Base-by-base conservation (phyloP, 2,113 vertebrate genomes). In the Holacanthus passer region DNA sequence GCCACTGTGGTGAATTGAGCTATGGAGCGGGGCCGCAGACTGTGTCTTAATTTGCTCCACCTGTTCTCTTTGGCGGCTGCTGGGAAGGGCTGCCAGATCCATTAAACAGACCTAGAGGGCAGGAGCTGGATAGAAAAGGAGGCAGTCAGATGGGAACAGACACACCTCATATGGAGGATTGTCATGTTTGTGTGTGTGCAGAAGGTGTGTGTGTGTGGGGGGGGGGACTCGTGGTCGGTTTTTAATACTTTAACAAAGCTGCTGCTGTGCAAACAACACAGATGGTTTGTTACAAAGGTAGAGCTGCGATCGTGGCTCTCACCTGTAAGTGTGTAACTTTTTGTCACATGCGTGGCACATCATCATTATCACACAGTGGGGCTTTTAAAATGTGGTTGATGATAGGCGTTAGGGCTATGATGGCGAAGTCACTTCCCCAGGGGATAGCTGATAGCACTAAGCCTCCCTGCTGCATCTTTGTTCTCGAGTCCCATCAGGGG, bases 61-160 rank as follows among this genome's bases (percentile, higher is more conserved):
- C 93, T 94, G 93, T 93, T 94, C 92, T 86, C 73, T 88, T 88
- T 91, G 89, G 84, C 78, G 89, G 88, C 83, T 96, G 90, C 87
- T 87, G 88, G 79, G 88, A 94, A 87, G 85, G 85, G 84, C 89
- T 95, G 94, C 95, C 95, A 96, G 95, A 96, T 94, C 95, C 96
- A 97, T 97, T 97, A 97, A 92, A 91, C 84, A 89, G 93, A 91
- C 94, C 95, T 94, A 84, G 93, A 95, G 94, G 95, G 91, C 92
- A 90, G 89, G 79, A 89, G 89, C 82, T 77, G 88, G 87, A 83
- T 86, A 87, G 83, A 76, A 92, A 78, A 63, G 81, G 76, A 89
- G 59, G 75, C 82, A 89, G 88, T 94, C 94, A 94, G 93, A 95
- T 87, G 91, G 93, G 85, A 92, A 77, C 79, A 86, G 89, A 91